phyloP scores from a whole-genome alignment of 2,113 vertebrate species.

The Smithornis capensis region DNA sequence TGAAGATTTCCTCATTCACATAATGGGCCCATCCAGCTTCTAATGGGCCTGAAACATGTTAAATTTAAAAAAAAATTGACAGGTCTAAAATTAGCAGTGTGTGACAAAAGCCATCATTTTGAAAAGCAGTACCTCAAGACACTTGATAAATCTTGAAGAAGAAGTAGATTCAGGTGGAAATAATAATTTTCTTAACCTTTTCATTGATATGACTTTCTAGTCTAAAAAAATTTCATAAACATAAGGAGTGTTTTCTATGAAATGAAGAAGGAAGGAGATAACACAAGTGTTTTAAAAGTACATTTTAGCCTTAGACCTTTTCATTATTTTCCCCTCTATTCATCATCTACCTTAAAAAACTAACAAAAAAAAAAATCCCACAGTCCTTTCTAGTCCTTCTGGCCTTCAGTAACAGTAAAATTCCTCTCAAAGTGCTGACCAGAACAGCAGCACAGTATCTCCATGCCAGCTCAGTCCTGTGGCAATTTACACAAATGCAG shows the following conservation, averaged over 20 bases:
- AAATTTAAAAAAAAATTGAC: background rate
- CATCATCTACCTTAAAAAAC: background rate
- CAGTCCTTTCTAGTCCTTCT: background rate
- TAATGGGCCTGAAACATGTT: background rate
- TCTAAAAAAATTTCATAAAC: background rate
- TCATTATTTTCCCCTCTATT: background rate
- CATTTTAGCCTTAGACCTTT: background rate
- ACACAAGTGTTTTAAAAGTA: background rate
- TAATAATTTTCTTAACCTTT: background rate
- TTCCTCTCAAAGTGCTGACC: background rate
- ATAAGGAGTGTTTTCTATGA: background rate
- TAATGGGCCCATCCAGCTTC: background rate
- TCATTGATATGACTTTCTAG: background rate
- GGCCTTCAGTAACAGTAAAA: background rate
- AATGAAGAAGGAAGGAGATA: background rate
- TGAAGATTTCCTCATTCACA: background rate
- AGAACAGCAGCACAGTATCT: background rate
- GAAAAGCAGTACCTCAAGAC: background rate
- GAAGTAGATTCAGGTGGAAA: background rate
- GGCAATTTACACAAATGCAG: background rate
- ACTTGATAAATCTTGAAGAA: background rate
- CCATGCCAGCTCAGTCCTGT: background rate
- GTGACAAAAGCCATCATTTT: background rate
- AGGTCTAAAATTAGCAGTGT: background rate
- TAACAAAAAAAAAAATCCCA: too few species aligned